A percentile compares a stretch with the other conserved stretches of the same genome.
Evolutionary conservation across 2,113 vertebrate genomes (phyloP).

Genomic region (Cromileptes altivelis): DNA sequence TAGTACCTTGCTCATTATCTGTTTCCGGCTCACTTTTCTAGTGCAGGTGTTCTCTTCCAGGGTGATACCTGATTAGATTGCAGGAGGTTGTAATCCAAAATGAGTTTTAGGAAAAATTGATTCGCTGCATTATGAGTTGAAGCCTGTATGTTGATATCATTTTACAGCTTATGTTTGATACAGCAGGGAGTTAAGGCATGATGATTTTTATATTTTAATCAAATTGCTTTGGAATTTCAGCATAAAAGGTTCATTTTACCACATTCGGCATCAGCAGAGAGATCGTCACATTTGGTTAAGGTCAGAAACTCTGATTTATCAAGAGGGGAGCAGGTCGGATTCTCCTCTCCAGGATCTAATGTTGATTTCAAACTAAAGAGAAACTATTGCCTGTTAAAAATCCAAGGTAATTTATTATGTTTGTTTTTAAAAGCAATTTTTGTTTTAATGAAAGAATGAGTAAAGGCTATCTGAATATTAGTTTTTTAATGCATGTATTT

Average conservation of each 20-base stretch:
- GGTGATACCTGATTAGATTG: conserved; percentile 32
- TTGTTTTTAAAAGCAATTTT: too few species aligned
- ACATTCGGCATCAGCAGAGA: background rate
- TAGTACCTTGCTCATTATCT: conserved; percentile 53
- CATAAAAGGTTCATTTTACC: background rate
- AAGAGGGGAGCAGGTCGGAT: background rate
- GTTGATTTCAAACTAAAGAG: background rate
- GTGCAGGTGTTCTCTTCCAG: conserved; percentile 27
- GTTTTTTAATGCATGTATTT: too few species aligned
- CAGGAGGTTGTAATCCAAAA: conserved; percentile 31
- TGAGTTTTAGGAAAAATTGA: background rate
- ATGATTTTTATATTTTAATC: conserved; percentile 26
- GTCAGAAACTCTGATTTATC: background rate
- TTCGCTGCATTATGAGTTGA: background rate
- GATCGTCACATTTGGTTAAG: background rate
- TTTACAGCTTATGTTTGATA: background rate
- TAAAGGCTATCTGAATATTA: too few species aligned
- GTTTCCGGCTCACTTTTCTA: conserved; percentile 43
- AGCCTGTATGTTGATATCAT: background rate
- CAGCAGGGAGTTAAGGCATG: background rate
- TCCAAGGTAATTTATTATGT: too few species aligned
- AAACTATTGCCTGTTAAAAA: too few species aligned
- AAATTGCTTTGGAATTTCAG: conserved; percentile 11
- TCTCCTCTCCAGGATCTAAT: background rate
- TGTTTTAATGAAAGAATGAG: too few species aligned